Evolutionary conservation across 2,113 vertebrate genomes (phyloP), one percentile per base, ranked within the genome.

Genomic region (Hippocampus abdominalis): DNA sequence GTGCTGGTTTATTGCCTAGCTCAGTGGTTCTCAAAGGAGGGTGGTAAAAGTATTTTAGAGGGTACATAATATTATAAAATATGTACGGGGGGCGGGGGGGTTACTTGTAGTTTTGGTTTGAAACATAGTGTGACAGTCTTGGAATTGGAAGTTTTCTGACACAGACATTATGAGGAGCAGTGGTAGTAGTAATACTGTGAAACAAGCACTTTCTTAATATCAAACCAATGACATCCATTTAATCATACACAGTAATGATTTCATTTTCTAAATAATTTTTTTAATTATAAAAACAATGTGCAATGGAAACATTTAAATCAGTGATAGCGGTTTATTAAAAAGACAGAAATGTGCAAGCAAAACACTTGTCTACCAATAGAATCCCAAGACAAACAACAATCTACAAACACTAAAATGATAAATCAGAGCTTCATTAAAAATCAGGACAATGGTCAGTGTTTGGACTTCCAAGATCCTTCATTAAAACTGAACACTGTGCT

Each of bases 401-500:
- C 48, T 71, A 60, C 40, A 72, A 62, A 82, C 60, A 71, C 68
- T 71, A 79, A 68, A 82, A 75, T 69, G 21, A 76, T 40, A 25
- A 74, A 78, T 74, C 65, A 71, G 66, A 74, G 72, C 39, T 73
- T 81, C 40, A 32, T 46, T 74, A 29, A 64, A 71, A 74, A 72
- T 78, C 66, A 74, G 81, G 74, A 83, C 79, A 77, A 88, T 79
- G 62, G 61, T 40, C n/a, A 65, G 64, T 21, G 56, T 74, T 77
- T 49, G 64, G 62, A 77, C 68, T 44, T 62, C 29, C 69, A 54
- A 69, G 6, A 68, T 77, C 72, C 71, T 80, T 87, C 72, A 79
- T 21, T 69, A 59, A 12, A 61, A 36, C 23, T 76, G 32, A 29
- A 65, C n/a, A 36, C 21, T 73, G 68, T 9, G 44, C 23, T 18